Evolutionary conservation across 2,113 vertebrate species (phyloP).

Genomic region (Pelecanoides urinatrix): DNA sequence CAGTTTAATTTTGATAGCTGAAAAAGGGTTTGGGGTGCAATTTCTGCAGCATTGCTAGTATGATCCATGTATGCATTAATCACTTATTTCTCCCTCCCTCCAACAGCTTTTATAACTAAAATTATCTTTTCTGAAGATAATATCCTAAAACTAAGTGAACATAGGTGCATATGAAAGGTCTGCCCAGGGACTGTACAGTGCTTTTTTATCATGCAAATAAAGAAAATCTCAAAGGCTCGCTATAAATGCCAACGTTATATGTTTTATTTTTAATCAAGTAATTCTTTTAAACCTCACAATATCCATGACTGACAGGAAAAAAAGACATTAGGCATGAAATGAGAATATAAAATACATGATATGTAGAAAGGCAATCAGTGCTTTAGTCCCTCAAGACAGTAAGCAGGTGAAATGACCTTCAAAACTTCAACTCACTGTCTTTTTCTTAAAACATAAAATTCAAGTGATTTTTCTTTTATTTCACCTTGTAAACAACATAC

Average conservation of each 20-base stretch:
- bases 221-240: background rate
- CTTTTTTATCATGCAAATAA: background rate
- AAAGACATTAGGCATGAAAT: conserved; percentile 75
- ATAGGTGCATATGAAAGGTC: background rate
- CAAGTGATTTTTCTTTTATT: conserved; percentile 72
- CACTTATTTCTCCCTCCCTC: background rate
- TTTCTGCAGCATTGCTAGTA: background rate
- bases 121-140: background rate
- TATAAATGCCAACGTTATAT: conserved; percentile 78
- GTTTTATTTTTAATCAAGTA: conserved; percentile 84
- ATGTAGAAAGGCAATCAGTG: conserved; percentile 79
- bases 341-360: conserved; percentile 74
- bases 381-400: conserved; percentile 68
- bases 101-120: background rate
- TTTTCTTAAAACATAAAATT: conserved; percentile 68
- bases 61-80: background rate
- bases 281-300: conserved; percentile 79
- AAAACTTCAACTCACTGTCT: conserved; percentile 45
- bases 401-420: conserved; percentile 63
- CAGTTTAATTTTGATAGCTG: background rate
- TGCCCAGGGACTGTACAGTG: background rate
- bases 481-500: conserved; percentile 81
- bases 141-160: background rate
- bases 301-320: conserved; percentile 79
- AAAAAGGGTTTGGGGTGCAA: background rate